Evolutionary conservation across 2,113 vertebrate genomes (phyloP), one percentile per base, ranked within the genome.

Genomic region (Tychaedon coryphoeus): DNA sequence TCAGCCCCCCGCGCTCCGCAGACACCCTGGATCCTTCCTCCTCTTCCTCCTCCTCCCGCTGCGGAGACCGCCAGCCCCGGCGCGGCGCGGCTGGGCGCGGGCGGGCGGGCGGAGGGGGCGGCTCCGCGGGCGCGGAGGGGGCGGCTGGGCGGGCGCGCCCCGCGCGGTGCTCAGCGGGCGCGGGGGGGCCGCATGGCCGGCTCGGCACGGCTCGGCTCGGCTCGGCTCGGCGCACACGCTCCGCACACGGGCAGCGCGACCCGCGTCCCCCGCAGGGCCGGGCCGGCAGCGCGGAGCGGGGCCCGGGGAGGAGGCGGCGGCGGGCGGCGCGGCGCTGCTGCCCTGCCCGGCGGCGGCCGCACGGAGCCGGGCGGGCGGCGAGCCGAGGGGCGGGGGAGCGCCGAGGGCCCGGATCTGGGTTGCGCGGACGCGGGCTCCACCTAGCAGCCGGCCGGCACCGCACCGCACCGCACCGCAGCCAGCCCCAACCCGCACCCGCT

Each of bases 361-460:
- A 64, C 61, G 61, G 66, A 70, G 47, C 71, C 80, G 67, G 43
- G 86, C 75, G 76, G 71, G 86, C 61, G 77, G 69, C 51, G 61
- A 76, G 71, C 40, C 72, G 77, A 58, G 58, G 77, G 92, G 89
- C 82, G 71, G 85, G 90, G 92, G 64, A 58, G 87, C 67, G 53
- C 53, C 72, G 75, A 96, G 96, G 96, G 95, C 96, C 97, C 95
- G 98, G 98, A 97, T 94, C 97, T 96, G 97, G 90, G 88, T 93
- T 95, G 88, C 77, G 84, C 88, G 85, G 92, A 90, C 94, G 93
- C 94, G 95, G 96, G 97, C 97, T 98, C 97, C 97, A 96, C 98
- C 98, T 98, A 97, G 97, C 85, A 97, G 92, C 60, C 70, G 33
- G 47, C 64, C 82, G 24, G 74, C 57, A 36, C 66, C 15, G 19